phyloP scores from a whole-genome alignment of 2,113 vertebrate genomes.

The Macquaria australasica region DNA sequence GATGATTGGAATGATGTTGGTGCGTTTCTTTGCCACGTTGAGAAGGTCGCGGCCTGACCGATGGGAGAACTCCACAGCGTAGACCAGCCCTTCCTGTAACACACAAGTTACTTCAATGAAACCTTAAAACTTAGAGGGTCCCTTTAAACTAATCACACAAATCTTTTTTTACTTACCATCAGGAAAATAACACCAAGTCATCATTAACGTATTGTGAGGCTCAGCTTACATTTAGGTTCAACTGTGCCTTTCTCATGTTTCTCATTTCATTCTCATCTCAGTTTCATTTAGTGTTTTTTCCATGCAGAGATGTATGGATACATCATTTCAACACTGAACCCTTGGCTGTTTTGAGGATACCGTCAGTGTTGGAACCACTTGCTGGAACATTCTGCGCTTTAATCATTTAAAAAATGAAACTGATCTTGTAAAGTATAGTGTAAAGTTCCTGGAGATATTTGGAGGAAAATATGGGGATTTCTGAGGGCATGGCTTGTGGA shows the following conservation, averaged over 20 bases:
- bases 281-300: not conserved
- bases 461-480: not conserved
- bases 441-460: not conserved
- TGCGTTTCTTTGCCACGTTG: slow-evolving; percentile 95
- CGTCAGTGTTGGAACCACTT: not conserved
- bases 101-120: not conserved
- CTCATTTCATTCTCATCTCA: too few species aligned
- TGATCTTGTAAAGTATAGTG: too few species aligned
- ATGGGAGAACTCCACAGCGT: slow-evolving; percentile 95
- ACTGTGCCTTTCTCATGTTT: not conserved
- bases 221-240: not conserved
- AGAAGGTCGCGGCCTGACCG: slow-evolving; percentile 94
- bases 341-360: too few species aligned
- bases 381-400: not conserved
- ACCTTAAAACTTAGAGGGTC: too few species aligned
- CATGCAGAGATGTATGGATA: not conserved
- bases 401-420: not conserved
- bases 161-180: not conserved
- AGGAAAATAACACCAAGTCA: not conserved
- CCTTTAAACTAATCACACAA: not conserved
- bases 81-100: slow-evolving; percentile 91
- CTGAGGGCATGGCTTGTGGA: not conserved
- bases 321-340: not conserved
- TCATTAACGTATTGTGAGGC: not conserved
- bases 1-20: slow-evolving; percentile 95